A percentile compares a stretch with the other conserved stretches of the same genome.
phyloP scores from a whole-genome alignment of 2,888 invertebrate species.

The Hemicrepidius hirtus region DNA sequence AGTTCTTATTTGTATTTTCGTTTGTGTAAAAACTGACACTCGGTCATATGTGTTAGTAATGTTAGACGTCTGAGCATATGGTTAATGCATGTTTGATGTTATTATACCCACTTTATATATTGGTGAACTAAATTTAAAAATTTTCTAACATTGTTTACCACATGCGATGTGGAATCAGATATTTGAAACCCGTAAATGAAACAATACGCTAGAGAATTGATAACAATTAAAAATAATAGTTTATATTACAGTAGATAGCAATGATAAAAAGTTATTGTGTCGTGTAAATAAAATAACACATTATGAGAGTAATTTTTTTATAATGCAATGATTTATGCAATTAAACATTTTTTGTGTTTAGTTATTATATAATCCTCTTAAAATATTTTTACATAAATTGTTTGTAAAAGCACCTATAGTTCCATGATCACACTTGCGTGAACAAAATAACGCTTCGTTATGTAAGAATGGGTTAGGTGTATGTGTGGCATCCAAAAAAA shows the following conservation, averaged over 20 bases:
- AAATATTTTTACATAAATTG: slow-evolving; percentile 5
- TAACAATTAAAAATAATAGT: slow-evolving; percentile 22
- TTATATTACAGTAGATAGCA: slow-evolving; percentile 19
- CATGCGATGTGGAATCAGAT: slow-evolving; percentile 1
- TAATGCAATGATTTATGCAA: slow-evolving; percentile 14
- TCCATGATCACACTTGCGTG: slow-evolving; percentile 16
- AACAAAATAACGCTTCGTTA: slow-evolving; percentile 12
- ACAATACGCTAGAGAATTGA: slow-evolving; percentile 27
- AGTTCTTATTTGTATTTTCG: slow-evolving; percentile 37
- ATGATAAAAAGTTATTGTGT: slow-evolving; percentile 8
- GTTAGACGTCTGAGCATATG: slow-evolving; percentile 39
- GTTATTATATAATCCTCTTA: slow-evolving; percentile 4
- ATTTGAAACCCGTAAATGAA: slow-evolving; percentile 16
- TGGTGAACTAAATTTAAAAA: slow-evolving; percentile 21
- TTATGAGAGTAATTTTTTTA: slow-evolving; percentile 2
- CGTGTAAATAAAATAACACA: not conserved
- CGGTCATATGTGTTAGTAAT: slow-evolving; percentile 39
- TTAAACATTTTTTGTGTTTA: not conserved
- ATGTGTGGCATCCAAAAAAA: not conserved
- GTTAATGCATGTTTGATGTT: slow-evolving; percentile 36
- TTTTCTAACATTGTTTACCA: slow-evolving; percentile 39
- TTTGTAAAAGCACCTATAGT: slow-evolving; percentile 5
- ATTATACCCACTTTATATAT: slow-evolving; percentile 14
- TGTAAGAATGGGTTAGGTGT: slow-evolving; percentile 2
- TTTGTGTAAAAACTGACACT: slow-evolving; percentile 29